Base-by-base conservation (phyloP, 2,113 vertebrate genomes). In the Bos javanicus region DNA sequence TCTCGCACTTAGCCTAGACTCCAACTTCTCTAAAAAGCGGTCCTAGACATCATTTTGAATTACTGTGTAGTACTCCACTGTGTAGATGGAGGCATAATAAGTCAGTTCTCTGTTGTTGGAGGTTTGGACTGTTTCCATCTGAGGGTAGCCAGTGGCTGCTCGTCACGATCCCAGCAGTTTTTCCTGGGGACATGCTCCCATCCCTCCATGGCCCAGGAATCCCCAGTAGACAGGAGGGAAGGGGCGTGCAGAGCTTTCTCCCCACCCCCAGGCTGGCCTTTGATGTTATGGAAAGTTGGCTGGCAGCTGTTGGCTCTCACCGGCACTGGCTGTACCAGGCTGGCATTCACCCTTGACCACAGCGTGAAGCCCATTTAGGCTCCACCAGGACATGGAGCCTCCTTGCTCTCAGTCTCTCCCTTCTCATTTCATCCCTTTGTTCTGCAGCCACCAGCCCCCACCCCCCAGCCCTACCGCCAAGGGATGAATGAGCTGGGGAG, bases 251-350 rank as follows among this genome's bases (percentile, higher is more conserved):
- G 67, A 78, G 52, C 48, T 11, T 16, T 46, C 26, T 71, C 88
- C n/a, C 85, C 13, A 11, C 39, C 54, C 57, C 82, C n/a, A 25
- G 50, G 74, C 60, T 60, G n/a, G 67, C 33, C 85, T 84, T 92
- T 97, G 98, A 97, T 60, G 94, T 97, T 97, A 96, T 33, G 98
- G 98, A 98, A 98, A 98, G 87, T 96, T 96, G 97, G 97, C 98
- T 4, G 50, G 71, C 62, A 59, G 86, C 86, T 67, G 60, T 95
- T 98, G 96, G 96, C 94, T 97, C 11, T 97, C 96, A 78, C 96
- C 3, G 28, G 93, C 19, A 54, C 87, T 93, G 89, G 94, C 64
- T n/a, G 54, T 25, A 60, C 64, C 85, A 57, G 81, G 23, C 91
- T 82, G 96, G 95, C 52, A 82, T 56, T 91, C 9, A 15, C 91